Evolutionary conservation across 37 sponge, comb jelly and placozoan genomes (phyloP).

Genomic region (Trichoplax adhaerens): DNA sequence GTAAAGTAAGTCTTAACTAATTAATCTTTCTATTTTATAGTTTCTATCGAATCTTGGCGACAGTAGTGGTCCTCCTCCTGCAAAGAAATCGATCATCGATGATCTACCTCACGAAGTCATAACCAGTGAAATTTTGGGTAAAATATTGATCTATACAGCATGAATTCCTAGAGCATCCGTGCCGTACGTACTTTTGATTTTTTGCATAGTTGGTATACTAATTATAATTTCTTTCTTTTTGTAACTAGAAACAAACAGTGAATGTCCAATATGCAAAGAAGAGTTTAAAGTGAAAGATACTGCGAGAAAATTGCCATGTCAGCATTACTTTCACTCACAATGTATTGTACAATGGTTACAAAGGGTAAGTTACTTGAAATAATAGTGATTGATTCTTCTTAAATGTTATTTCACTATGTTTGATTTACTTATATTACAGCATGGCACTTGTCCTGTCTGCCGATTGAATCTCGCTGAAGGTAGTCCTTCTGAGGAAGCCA

Average conservation of each 20-base stretch:
- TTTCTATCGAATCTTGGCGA: constrained; percentile 36
- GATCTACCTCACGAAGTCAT: constrained; percentile 21
- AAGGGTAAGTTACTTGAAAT: too few species aligned
- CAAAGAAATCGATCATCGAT: constrained; percentile 46
- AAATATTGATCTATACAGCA: not conserved
- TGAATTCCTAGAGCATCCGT: constrained; percentile 12
- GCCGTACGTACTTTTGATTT: constrained; percentile 5
- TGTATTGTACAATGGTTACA: constrained; percentile 80
- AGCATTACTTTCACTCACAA: constrained; percentile 56
- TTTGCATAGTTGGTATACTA: not conserved
- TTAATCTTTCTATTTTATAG: too few species aligned
- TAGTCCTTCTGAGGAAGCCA: too few species aligned
- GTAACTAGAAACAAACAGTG: not conserved
- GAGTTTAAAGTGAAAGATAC: constrained; percentile 32
- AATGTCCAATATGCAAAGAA: constrained; percentile 84
- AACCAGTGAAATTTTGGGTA: constrained; percentile 12
- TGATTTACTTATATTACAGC: too few species aligned
- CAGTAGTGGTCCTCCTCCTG: constrained; percentile 68
- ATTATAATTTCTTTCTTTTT: not conserved
- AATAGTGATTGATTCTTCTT: too few species aligned
- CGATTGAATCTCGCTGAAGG: too few species aligned
- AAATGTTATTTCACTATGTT: too few species aligned
- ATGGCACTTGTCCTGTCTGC: too few species aligned
- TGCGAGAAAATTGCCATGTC: constrained; percentile 58
- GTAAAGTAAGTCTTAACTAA: too few species aligned